Base-by-base conservation (phyloP, 2,113 vertebrate genomes). In the Cavia aperea region DNA sequence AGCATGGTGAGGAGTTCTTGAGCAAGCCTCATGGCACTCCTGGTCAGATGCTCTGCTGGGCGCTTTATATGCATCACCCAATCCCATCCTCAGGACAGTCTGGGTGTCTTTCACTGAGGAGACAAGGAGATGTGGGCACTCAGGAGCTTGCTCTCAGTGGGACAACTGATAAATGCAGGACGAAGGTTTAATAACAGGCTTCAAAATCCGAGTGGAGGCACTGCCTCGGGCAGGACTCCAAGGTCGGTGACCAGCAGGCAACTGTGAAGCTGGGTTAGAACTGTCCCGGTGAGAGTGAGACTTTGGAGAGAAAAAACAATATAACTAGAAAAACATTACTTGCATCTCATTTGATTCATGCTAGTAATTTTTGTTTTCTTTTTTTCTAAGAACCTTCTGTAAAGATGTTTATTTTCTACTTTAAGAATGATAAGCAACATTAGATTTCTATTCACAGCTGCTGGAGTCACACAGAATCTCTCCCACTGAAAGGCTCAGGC, bases 291-390 rank as follows among this genome's bases (percentile, higher is more conserved):
- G 54, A 85, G 82, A 86, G 81, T 56, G 39, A 58, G 21, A 92
- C 36, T 78, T 85, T 51, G 86, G 21, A 49, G 14, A 14, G 54
- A 46, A 65, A 93, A 92, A 14, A 2, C 4, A 39, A 36, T 60
- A 1, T 43, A 26, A n/a, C 26, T 94, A 56, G 72, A 72, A 58
- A 79, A 39, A 73, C 46, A 13, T 77, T 56, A 73, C 6, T 39
- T 65, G 89, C 18, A 8, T 16, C 81, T 77, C 56, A 16, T 60
- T 75, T 75, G 26, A 79, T 78, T 11, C 0, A 4, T 9, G 29
- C 43, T 54, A 73, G 26, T 70, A 86, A 13, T 54, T 89, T 54
- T 86, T 63, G 63, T 84, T 92, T 93, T 91, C 62, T 86, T 95
- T 88, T 51, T 56, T 66, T 51, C 83, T 58, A 58, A 89, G 26